Evolutionary conservation across 2,113 vertebrate genomes (phyloP).

Genomic region (Sorex fumeus): DNA sequence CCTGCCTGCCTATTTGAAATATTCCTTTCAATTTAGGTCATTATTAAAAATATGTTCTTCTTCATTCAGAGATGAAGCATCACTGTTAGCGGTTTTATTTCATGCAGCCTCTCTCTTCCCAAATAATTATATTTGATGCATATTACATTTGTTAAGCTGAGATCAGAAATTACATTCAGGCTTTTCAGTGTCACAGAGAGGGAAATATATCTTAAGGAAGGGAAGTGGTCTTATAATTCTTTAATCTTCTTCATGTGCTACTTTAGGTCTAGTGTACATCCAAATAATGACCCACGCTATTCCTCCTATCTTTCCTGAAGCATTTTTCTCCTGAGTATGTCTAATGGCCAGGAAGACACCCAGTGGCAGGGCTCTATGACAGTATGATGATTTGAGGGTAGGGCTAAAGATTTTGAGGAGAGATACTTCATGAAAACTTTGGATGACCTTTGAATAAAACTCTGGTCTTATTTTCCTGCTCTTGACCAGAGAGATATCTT

Average conservation of each 20-base stretch:
- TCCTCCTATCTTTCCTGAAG: background rate
- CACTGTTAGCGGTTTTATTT: background rate
- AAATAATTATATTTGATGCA: background rate
- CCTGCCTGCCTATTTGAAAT: slow-evolving; percentile 6
- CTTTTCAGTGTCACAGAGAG: background rate
- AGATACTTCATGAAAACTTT: background rate
- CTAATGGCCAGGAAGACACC: background rate
- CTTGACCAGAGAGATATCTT: background rate
- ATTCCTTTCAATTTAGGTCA: background rate
- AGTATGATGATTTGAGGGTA: background rate
- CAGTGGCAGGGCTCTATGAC: accelerated
- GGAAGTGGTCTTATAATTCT: background rate
- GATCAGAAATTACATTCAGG: slow-evolving; percentile 4
- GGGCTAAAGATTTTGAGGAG: background rate
- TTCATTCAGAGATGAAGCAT: background rate
- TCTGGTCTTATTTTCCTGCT: background rate
- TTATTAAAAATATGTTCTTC: no score
- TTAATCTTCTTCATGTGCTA: background rate
- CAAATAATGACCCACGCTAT: background rate
- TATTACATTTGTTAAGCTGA: background rate
- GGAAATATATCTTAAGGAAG: background rate
- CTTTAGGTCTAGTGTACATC: background rate
- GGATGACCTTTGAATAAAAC: background rate
- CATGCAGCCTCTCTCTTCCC: accelerated
- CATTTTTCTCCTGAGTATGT: background rate